phyloP scores from a whole-genome alignment of 2,113 vertebrate genomes.

The Leptobrachium ailaonicum region DNA sequence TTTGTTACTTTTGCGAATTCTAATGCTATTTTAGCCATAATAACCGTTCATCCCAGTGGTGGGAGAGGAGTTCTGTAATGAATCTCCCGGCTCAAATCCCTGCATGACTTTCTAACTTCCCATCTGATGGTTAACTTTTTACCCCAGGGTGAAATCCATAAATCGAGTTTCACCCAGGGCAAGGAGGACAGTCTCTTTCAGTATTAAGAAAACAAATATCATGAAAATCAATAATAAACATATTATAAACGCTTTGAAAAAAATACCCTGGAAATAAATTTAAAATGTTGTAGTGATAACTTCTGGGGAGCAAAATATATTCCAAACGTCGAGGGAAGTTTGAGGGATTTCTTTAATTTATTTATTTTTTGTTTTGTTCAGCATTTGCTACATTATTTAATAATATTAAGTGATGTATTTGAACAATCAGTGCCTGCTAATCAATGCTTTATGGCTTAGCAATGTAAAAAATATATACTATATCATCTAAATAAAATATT shows the following conservation, averaged over 20 bases:
- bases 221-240: no score
- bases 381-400: not conserved
- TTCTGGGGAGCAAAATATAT: not conserved
- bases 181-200: no score
- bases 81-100: not conserved
- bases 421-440: slow-evolving; percentile 15
- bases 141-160: not conserved
- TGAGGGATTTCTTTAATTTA: not conserved
- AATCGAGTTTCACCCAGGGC: not conserved
- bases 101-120: not conserved
- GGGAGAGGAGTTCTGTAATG: not conserved
- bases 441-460: slow-evolving; percentile 11
- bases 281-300: not conserved
- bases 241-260: no score
- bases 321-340: not conserved
- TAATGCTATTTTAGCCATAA: no score
- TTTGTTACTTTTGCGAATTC: no score
- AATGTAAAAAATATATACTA: slow-evolving; percentile 24
- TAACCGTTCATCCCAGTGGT: not conserved
- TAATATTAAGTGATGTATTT: slow-evolving; percentile 21
- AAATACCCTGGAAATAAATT: not conserved
- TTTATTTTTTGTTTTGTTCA: not conserved
- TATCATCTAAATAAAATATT: slow-evolving; percentile 2
- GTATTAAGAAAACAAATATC: no score
- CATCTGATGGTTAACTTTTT: not conserved